Conservation (phyloP, 2,888 invertebrate species). For the Leptinotarsa peninsularis region DNA sequence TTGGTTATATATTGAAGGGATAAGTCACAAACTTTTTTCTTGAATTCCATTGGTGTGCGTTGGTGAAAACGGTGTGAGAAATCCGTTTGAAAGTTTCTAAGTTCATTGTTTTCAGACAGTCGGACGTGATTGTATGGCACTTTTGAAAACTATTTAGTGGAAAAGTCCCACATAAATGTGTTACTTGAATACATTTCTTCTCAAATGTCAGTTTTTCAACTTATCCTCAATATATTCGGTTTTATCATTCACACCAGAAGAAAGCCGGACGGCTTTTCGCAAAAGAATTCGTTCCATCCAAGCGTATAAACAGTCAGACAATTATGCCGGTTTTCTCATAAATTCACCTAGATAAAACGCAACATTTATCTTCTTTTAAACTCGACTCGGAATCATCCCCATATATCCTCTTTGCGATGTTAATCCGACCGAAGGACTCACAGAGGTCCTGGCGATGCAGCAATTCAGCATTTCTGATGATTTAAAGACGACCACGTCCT, state of each 20-base stretch:
- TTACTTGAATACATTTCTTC: no score
- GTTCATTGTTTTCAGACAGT: no score
- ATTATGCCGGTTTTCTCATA: constrained; percentile 65
- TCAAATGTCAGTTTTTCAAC: neutral
- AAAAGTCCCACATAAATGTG: no score
- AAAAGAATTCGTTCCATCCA: constrained; percentile 49
- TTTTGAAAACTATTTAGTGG: no score
- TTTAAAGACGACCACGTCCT: constrained; percentile 60
- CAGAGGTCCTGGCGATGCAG: constrained; percentile 51
- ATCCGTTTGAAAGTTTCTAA: no score
- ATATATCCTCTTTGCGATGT: constrained; percentile 64
- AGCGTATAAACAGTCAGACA: constrained; percentile 64
- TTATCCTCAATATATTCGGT: neutral
- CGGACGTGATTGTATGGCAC: no score
- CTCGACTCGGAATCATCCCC: constrained; percentile 62
- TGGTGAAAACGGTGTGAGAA: no score
- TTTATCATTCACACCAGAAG: neutral
- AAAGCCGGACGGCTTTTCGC: constrained; percentile 3
- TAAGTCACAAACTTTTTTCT: no score
- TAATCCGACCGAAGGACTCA: constrained; percentile 59
- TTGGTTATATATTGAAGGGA: no score
- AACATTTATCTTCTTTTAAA: constrained; percentile 67
- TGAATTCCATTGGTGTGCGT: no score
- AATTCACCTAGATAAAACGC: constrained; percentile 65
- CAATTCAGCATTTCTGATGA: constrained; percentile 64